Conservation (phyloP, 1,140 invertebrate species). For the Nylanderia fulva region DNA sequence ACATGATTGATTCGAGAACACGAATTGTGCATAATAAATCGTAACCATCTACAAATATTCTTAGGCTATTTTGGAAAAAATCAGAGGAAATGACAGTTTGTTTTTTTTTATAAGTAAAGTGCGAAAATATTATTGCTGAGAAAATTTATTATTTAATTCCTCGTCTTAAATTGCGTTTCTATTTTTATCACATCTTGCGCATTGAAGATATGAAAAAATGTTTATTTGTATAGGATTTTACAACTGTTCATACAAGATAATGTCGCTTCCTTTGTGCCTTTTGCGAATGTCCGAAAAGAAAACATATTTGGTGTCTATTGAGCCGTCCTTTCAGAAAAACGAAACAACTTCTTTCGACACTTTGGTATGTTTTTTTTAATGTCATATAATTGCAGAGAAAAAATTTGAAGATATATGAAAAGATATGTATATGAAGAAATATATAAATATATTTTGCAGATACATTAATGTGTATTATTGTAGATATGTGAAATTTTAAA, state of each 20-base stretch:
- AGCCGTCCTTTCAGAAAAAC: constrained; percentile 21
- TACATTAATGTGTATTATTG: too few species aligned
- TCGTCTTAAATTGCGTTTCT: not conserved
- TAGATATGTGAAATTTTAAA: not conserved
- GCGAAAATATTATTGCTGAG: not conserved
- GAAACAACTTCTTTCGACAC: not conserved
- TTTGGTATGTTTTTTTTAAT: not conserved
- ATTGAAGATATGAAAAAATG: not conserved
- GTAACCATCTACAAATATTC: constrained; percentile 26
- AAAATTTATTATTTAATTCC: not conserved
- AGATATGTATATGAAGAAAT: not conserved
- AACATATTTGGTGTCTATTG: not conserved
- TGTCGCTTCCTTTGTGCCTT: not conserved
- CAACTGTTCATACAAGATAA: not conserved
- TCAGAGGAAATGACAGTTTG: not conserved
- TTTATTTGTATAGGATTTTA: not conserved
- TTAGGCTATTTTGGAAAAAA: not conserved
- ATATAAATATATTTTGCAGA: too few species aligned
- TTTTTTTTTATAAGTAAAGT: not conserved
- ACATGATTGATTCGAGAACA: too few species aligned
- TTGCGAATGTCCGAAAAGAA: not conserved
- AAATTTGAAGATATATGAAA: not conserved
- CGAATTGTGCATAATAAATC: too few species aligned
- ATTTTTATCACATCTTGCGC: not conserved
- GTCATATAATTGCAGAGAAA: constrained; percentile 7